phyloP scores from a whole-genome alignment of 2,113 vertebrate species.

The Ariopsis seemanni region DNA sequence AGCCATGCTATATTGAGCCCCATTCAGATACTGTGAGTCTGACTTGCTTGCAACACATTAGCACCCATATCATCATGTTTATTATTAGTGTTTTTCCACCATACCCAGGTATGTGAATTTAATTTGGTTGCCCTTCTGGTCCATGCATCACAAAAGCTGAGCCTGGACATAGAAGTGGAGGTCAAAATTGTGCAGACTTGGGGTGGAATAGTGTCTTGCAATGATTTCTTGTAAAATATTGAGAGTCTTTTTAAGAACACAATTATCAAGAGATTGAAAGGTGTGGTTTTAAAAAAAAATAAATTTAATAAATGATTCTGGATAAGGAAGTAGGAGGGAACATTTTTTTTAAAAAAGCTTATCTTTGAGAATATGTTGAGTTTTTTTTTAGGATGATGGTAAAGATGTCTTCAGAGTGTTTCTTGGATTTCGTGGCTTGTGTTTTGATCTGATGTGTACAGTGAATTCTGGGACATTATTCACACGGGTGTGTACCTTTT shows the following conservation, averaged over 20 bases:
- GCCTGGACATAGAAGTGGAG: neutral
- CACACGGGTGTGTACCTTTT: neutral
- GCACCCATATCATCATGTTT: neutral
- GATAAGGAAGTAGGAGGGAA: neutral
- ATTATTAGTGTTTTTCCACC: neutral
- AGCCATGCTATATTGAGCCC: slow-evolving; percentile 94
- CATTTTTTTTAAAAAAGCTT: neutral
- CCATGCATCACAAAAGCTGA: neutral
- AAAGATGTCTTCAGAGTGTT: neutral
- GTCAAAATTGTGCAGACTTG: neutral
- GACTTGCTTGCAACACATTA: neutral
- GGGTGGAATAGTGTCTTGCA: neutral
- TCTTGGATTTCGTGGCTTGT: neutral
- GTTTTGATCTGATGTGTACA: neutral
- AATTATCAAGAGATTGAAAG: neutral
- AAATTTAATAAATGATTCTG: neutral
- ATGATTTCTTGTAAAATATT: neutral
- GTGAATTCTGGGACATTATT: neutral
- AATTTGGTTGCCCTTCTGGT: neutral
- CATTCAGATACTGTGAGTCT: slow-evolving; percentile 85
- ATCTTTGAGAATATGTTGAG: neutral
- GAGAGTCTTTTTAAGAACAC: neutral
- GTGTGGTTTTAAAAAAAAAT: too few species aligned
- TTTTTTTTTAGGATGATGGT: neutral
- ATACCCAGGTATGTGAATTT: neutral